A percentile compares a stretch with the other conserved stretches of the same genome.
phyloP scores from a whole-genome alignment of 2,888 invertebrate genomes.

The Ephialtes manifestator region DNA sequence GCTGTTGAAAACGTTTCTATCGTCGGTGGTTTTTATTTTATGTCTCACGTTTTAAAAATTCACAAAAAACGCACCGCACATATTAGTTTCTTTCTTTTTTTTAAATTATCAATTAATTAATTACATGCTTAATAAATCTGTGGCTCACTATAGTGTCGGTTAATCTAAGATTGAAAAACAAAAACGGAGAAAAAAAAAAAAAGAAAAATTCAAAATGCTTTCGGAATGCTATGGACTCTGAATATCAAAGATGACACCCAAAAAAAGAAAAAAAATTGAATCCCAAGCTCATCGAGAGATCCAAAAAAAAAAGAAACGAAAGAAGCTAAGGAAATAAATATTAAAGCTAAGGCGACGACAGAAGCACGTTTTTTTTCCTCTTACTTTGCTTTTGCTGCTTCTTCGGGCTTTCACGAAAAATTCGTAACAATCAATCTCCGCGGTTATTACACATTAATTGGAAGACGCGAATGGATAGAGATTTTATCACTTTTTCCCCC shows the following conservation, averaged over 20 bases:
- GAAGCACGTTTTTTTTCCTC: conserved; percentile 33
- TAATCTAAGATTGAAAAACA: conserved; percentile 6
- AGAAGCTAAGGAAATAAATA: conserved; percentile 59
- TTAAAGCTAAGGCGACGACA: conserved; percentile 61
- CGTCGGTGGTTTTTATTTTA: conserved; percentile 65
- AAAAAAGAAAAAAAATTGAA: conserved; percentile 25
- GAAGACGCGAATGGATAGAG: conserved; percentile 78
- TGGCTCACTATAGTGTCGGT: conserved; percentile 38
- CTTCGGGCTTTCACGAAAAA: conserved; percentile 13
- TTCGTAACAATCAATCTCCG: conserved; percentile 53
- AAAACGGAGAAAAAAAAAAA: neutral
- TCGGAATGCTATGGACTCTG: conserved; percentile 59
- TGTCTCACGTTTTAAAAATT: conserved; percentile 45
- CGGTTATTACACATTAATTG: conserved; percentile 67
- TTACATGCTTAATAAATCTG: conserved; percentile 31
- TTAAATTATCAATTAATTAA: conserved; percentile 30
- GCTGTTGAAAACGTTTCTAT: conserved; percentile 66
- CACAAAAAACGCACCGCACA: conserved; percentile 28
- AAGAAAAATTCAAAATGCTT: conserved; percentile 46
- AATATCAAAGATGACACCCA: conserved; percentile 41
- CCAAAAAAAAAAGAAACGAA: conserved; percentile 8
- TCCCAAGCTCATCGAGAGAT: conserved; percentile 29
- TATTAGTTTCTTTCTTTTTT: conserved; percentile 49
- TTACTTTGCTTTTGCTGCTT: conserved; percentile 14
- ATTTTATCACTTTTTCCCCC: conserved; percentile 47